Evolutionary conservation across 1,140 invertebrate species (phyloP).

Genomic region (Magallana angulata): DNA sequence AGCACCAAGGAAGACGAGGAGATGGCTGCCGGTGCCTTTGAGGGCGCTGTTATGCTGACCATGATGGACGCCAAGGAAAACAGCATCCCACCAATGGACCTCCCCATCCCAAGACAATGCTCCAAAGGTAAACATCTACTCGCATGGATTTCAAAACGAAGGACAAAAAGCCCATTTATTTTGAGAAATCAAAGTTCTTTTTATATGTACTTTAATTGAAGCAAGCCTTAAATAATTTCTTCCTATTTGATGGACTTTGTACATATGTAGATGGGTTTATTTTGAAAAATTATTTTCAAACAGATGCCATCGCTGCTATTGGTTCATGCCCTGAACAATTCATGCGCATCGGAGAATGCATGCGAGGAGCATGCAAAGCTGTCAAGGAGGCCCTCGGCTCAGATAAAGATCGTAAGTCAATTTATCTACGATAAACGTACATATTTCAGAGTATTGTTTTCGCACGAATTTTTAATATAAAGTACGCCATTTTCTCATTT

Average conservation of each 20-base stretch:
- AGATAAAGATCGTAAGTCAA: neutral
- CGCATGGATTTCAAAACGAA: too few relatives aligned
- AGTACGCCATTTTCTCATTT: neutral
- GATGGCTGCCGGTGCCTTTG: neutral
- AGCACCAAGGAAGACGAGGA: constrained; percentile 1
- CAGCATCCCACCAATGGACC: neutral
- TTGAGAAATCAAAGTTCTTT: too few relatives aligned
- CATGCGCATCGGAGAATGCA: neutral
- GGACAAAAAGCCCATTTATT: too few relatives aligned
- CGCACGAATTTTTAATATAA: neutral
- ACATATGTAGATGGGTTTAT: too few relatives aligned
- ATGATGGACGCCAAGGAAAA: neutral
- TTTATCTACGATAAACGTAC: neutral
- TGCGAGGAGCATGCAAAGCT: neutral
- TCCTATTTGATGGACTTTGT: too few relatives aligned
- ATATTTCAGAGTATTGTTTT: too few relatives aligned
- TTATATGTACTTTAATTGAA: too few relatives aligned
- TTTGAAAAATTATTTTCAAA: too few relatives aligned
- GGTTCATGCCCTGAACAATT: neutral
- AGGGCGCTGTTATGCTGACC: neutral
- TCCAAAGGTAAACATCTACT: neutral
- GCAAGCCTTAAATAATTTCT: too few relatives aligned
- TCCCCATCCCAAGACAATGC: neutral
- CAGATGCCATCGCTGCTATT: neutral
- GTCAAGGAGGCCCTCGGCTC: neutral